Base-by-base conservation (phyloP, 23 tunicate species). In the Trididemnum nubilum region DNA sequence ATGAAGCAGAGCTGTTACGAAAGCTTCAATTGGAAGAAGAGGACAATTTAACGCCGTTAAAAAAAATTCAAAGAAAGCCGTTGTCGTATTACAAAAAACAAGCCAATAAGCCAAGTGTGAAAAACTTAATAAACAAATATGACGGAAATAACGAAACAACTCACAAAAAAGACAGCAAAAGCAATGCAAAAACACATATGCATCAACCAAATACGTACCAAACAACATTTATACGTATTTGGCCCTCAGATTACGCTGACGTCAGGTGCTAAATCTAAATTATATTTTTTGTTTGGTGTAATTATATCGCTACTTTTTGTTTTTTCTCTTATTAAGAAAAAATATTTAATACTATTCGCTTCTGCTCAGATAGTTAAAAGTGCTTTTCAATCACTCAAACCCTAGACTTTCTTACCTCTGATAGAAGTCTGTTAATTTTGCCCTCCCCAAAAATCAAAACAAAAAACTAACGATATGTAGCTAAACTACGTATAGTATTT, bases 181-280 rank as follows among this genome's bases (percentile, higher is more conserved):
- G 5, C 67, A 61, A 24, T 21, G 57, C 15, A 49, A 18, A 12
- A 49, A 12, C 18, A 12, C 12, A 49, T 12, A 49, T 18, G 18
- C 12, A 18, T 22, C 39, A n/a, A 22, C 31, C 33, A n/a, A 52
- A 65, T 2, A 65, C 82, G 0, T 85, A 85, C 31, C 89, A 76
- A 51, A 85, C 89, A 18, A 85, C 89, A 0, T 85, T 85, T 35
- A 72, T 85, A 5, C 73, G 89, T 7, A 72, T 85, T 30, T 85
- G 82, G 82, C 89, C 89, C 15, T 32, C 33, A 73, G 61, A 83
- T 5, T n/a, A n/a, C 29, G 9, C 35, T 22, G 57, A 44, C 44
- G 33, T 31, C 37, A 32, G 33, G 27, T 67, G 35, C 57, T 49
- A 49, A 18, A 18, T 49, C 18, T 12, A 49, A 49, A 9, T 49